Percentiles rank a stretch among this genome's conserved stretches.
phyloP scores from a whole-genome alignment of 2,113 vertebrate genomes.

The Alethe diademata region DNA sequence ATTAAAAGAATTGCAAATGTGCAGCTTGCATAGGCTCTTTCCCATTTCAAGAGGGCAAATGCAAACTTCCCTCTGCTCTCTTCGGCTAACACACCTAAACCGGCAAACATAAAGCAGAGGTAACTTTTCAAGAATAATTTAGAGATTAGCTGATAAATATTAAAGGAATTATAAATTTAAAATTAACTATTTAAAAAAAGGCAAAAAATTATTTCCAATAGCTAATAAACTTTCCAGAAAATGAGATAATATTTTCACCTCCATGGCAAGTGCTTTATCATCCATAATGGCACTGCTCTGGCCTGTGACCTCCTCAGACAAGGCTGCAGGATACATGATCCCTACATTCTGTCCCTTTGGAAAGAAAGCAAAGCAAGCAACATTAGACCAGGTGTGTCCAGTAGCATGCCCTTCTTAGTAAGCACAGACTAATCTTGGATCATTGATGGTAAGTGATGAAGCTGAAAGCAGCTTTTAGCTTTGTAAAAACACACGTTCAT shows the following conservation, averaged over 20 bases:
- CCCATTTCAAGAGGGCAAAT: background rate
- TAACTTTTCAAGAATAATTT: background rate
- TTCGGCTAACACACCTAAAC: background rate
- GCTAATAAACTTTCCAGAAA: background rate
- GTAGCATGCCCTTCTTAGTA: background rate
- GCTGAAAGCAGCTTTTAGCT: background rate
- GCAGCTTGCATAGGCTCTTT: background rate
- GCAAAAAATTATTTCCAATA: background rate
- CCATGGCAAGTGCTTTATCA: background rate
- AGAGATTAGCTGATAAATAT: background rate
- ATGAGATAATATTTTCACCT: background rate
- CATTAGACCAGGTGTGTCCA: background rate
- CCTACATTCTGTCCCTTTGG: background rate
- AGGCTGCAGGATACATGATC: background rate
- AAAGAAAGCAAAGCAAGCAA: background rate
- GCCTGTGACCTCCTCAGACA: fast-evolving
- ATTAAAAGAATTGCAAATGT: background rate
- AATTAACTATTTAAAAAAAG: background rate
- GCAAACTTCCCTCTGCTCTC: background rate
- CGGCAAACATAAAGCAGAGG: background rate
- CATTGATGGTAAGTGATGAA: fast-evolving
- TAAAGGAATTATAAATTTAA: background rate
- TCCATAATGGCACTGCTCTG: background rate
- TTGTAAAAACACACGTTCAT: background rate
- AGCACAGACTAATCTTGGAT: background rate